These are phyloP conservation scores for Nixonia krombeini DNA, from an alignment of 1,140 invertebrate genomes.

Conservation along the genomic window DNA sequence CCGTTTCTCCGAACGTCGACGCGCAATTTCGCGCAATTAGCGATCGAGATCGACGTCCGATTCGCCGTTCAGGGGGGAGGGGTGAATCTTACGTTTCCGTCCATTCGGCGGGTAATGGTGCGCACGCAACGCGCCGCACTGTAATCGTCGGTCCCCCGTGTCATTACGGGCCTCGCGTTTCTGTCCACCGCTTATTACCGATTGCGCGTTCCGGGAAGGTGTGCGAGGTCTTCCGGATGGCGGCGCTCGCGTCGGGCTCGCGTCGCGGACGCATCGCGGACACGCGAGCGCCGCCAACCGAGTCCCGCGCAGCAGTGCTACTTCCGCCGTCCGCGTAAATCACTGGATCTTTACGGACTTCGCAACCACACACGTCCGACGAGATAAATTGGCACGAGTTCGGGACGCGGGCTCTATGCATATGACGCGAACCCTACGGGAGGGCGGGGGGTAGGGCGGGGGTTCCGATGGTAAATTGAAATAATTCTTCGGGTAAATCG, in stretches of 20 bases:
- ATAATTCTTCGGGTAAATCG: slow-evolving; percentile 66
- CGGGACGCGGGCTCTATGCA: slow-evolving; percentile 46
- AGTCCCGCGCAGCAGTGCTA: too few relatives aligned
- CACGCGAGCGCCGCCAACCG: too few relatives aligned
- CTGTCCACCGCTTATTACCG: slow-evolving; percentile 42
- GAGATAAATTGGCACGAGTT: slow-evolving; percentile 48
- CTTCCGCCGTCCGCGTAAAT: too few relatives aligned
- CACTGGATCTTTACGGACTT: too few relatives aligned
- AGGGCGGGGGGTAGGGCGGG: too few relatives aligned
- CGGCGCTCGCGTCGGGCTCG: too few relatives aligned
- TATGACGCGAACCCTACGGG: slow-evolving; percentile 51
- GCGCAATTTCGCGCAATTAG: slow-evolving; percentile 37
- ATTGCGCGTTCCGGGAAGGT: slow-evolving; percentile 47
- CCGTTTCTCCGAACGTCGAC: too few relatives aligned
- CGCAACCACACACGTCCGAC: slow-evolving; percentile 49
- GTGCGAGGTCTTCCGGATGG: too few relatives aligned
- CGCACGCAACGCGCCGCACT: slow-evolving; percentile 47
- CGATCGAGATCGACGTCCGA: slow-evolving; percentile 37
- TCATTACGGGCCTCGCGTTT: slow-evolving; percentile 34
- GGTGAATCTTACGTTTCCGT: slow-evolving; percentile 46
- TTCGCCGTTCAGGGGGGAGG: slow-evolving; percentile 46
- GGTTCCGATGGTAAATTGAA: slow-evolving; percentile 67
- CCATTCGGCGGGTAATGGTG: slow-evolving; percentile 38
- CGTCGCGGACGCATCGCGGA: too few relatives aligned
- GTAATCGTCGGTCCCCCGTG: slow-evolving; percentile 45